Conservation (phyloP, 1,140 invertebrate species). For the Temnothorax nylanderi region DNA sequence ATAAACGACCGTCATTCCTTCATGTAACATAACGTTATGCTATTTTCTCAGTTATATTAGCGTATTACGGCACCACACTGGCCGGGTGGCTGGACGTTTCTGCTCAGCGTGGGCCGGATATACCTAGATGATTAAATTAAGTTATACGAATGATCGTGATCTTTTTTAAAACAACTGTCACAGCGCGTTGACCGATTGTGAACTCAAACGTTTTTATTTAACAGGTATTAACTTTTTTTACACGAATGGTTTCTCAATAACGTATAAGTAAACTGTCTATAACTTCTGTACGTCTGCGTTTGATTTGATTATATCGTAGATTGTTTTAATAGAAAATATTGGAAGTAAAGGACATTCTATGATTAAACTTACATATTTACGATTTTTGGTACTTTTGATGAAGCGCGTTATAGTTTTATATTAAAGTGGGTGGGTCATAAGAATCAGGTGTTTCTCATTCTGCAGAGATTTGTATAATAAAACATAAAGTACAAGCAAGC, state of each 20-base stretch:
- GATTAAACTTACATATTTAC: not conserved
- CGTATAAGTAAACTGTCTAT: not conserved
- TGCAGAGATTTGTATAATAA: not conserved
- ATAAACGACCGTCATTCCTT: conserved; percentile 49
- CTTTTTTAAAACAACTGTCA: not conserved
- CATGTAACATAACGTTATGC: conserved; percentile 68
- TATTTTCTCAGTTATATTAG: conserved; percentile 72
- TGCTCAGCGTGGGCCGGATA: conserved; percentile 5
- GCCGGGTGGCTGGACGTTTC: not conserved
- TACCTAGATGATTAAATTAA: conserved; percentile 16
- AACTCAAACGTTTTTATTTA: conserved; percentile 2
- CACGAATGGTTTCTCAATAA: not conserved
- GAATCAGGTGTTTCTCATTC: not conserved
- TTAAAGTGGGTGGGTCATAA: not conserved
- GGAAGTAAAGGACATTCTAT: not conserved
- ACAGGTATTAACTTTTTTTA: conserved; percentile 8
- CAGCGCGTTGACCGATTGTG: conserved; percentile 21
- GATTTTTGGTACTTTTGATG: not conserved
- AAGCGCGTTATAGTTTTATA: not conserved
- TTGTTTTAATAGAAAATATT: not conserved
- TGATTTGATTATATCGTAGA: too few relatives aligned
- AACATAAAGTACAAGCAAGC: too few relatives aligned
- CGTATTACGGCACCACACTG: not conserved
- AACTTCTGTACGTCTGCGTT: not conserved
- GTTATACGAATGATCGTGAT: conserved; percentile 57